Percentiles rank a stretch among this genome's conserved stretches.
Evolutionary conservation across 92 coral and sea anemone genomes (phyloP).

Genomic region (Parazoanthus darwini): DNA sequence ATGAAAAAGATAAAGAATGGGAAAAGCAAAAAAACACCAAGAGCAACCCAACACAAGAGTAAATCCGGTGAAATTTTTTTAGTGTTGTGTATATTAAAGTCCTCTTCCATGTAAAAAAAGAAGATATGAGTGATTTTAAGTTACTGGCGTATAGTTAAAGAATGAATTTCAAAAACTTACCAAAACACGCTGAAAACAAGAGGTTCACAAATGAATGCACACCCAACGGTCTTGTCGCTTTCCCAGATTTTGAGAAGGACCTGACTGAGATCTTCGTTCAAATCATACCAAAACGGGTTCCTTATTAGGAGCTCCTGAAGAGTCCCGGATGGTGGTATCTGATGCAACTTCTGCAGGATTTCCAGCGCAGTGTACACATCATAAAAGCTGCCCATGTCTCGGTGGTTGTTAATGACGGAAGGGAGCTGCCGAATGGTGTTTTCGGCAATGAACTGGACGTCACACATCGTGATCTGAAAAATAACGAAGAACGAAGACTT

Average conservation of each 20-base stretch:
- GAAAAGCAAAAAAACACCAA: too few species aligned
- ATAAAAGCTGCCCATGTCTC: neutral
- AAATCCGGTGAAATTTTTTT: too few species aligned
- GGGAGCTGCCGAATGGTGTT: neutral
- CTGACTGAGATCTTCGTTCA: neutral
- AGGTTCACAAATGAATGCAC: neutral
- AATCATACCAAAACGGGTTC: neutral
- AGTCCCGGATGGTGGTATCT: neutral
- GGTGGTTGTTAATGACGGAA: neutral
- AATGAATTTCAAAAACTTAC: neutral
- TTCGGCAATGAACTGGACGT: neutral
- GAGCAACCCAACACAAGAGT: too few species aligned
- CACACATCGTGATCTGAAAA: neutral
- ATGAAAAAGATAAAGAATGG: too few species aligned
- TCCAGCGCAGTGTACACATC: neutral
- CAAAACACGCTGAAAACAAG: neutral
- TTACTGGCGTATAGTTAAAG: too few species aligned
- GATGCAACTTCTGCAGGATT: neutral
- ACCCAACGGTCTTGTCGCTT: neutral
- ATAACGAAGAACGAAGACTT: neutral
- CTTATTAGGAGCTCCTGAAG: neutral
- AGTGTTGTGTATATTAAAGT: too few species aligned
- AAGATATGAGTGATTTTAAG: too few species aligned
- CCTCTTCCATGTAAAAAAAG: too few species aligned
- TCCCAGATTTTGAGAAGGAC: neutral